Conservation (phyloP, 2,888 invertebrate species). For the Caenorhabditis macrosperma region DNA sequence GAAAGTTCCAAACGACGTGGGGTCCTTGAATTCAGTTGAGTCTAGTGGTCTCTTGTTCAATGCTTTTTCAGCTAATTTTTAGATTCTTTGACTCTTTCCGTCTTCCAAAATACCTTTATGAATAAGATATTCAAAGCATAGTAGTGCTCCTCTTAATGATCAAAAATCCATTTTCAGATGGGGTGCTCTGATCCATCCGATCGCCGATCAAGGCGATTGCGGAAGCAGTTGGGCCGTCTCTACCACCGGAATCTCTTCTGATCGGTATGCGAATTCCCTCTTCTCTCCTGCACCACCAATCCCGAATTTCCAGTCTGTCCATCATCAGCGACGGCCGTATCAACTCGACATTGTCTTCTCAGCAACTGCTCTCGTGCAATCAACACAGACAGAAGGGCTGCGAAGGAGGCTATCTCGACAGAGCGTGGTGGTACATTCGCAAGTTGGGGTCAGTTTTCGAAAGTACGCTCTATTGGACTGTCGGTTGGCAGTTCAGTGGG, state of each 20-base stretch:
- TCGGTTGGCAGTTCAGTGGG: too few relatives aligned
- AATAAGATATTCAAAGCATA: too few relatives aligned
- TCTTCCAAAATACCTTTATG: too few relatives aligned
- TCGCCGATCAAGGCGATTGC: slow-evolving; percentile 86
- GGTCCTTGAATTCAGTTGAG: too few relatives aligned
- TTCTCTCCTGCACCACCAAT: neutral
- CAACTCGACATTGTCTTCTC: slow-evolving; percentile 86
- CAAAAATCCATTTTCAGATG: slow-evolving; percentile 83
- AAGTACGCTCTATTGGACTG: too few relatives aligned
- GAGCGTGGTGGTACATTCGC: slow-evolving; percentile 92
- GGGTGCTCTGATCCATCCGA: slow-evolving; percentile 86
- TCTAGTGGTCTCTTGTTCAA: too few relatives aligned
- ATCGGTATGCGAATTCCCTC: slow-evolving; percentile 58
- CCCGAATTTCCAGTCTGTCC: slow-evolving; percentile 82
- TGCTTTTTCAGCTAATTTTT: too few relatives aligned
- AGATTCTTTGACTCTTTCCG: too few relatives aligned
- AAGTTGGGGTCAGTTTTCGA: slow-evolving; percentile 83
- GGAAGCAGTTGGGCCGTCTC: slow-evolving; percentile 92
- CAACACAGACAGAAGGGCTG: slow-evolving; percentile 88
- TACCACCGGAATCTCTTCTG: slow-evolving; percentile 84
- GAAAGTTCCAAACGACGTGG: too few relatives aligned
- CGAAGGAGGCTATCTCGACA: slow-evolving; percentile 90
- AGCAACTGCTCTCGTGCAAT: slow-evolving; percentile 91
- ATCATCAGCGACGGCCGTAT: slow-evolving; percentile 90
- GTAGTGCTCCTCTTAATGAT: too few relatives aligned